Evolutionary conservation across 2,113 vertebrate species (phyloP).

Genomic region (Menidia beryllina): DNA sequence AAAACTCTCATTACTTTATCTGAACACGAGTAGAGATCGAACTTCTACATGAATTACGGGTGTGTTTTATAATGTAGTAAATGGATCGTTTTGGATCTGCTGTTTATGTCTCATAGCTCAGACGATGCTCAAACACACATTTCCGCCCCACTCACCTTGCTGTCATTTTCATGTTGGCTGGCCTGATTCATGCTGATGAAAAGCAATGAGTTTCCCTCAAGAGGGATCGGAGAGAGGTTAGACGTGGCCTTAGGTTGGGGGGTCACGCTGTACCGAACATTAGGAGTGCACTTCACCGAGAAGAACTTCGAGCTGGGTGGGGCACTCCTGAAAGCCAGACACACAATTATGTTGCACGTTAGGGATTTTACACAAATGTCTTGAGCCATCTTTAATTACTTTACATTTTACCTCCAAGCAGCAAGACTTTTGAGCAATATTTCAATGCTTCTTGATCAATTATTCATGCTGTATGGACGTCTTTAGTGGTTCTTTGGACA

Average conservation of each 20-base stretch:
- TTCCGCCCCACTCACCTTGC: slow-evolving; percentile 83
- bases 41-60: no score
- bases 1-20: background rate
- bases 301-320: slow-evolving; percentile 83
- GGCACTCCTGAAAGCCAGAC: slow-evolving; percentile 81
- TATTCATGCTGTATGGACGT: background rate
- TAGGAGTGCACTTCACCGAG: slow-evolving; percentile 83
- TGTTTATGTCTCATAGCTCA: no score
- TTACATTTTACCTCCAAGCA: background rate
- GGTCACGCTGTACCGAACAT: slow-evolving; percentile 78
- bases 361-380: background rate
- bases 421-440: background rate
- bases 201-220: slow-evolving; percentile 78
- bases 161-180: slow-evolving; percentile 84
- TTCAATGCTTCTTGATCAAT: background rate
- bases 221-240: slow-evolving; percentile 63
- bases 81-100: no score
- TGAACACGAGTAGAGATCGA: no score
- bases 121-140: no score
- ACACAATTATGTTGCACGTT: background rate
- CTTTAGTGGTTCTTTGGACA: background rate
- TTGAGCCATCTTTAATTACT: background rate
- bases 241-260: slow-evolving; percentile 16
- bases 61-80: no score
- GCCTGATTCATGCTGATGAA: slow-evolving; percentile 83